Base-by-base conservation (phyloP, 2,797 vertebrate genomes). In the Clarias laeviceps region DNA sequence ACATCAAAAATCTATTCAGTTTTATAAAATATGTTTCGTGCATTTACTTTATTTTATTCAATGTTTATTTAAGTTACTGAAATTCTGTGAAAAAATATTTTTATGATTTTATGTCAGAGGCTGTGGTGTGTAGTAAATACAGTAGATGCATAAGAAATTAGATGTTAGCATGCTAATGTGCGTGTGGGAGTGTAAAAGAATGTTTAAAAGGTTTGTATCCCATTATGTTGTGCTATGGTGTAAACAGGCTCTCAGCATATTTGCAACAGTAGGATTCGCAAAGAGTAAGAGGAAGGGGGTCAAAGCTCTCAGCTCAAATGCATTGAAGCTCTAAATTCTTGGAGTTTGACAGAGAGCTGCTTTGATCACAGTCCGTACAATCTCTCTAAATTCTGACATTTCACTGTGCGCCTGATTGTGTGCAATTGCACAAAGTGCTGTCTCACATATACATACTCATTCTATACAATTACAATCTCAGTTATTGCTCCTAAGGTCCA, bases 281-380 rank as follows among this genome's bases (percentile, higher is more conserved):
- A 69, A 37, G 62, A 62, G 73, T 22, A 59, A 70, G 27, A 70
- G 29, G n/a, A 81, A 76, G 32, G 27, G 70, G 62, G 70, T 82
- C 50, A 86, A 32, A 40, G 50, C 61, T 82, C 79, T 72, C n/a
- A 82, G n/a, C 61, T 70, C 29, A 76, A 27, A 65, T 29, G 79
- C 22, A 57, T 65, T 85, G 79, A 74, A 80, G 68, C 69, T 56
- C 68, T 59, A 86, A 86, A 82, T 83, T 81, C 85, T 86, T 61
- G 27, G 80, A 82, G 80, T 32, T 76, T 68, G 50, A 34, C 61
- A n/a, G 56, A 70, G 73, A 82, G 37, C 81, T 82, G 54, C 79
- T 54, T 73, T 81, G 56, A 79, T 76, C 56, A 79, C 56, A 83
- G 56, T 20, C 73, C 37, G 64, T 82, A 27, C 56, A 62, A 83